Conservation (phyloP, 2,888 invertebrate species). For the Cephus runcator region DNA sequence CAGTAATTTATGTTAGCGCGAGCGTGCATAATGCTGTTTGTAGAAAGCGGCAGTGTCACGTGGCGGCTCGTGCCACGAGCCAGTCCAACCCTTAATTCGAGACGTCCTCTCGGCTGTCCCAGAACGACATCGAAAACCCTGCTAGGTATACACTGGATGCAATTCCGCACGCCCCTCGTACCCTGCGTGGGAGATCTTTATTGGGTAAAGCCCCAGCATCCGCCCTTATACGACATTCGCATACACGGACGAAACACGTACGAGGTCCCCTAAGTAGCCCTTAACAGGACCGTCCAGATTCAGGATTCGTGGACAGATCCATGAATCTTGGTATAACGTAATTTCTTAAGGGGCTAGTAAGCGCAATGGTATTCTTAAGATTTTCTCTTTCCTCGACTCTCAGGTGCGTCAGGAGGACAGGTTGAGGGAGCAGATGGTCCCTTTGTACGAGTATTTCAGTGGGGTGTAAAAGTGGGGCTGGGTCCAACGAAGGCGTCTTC, state of each 20-base stretch:
- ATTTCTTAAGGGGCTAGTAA: neutral
- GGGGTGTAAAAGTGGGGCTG: neutral
- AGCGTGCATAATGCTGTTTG: conserved; percentile 65
- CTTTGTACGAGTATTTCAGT: neutral
- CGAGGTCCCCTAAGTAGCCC: neutral
- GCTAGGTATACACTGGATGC: conserved; percentile 6
- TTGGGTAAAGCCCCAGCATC: conserved; percentile 25
- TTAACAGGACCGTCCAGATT: neutral
- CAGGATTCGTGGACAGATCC: neutral
- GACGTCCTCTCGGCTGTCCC: conserved; percentile 35
- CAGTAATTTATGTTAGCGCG: conserved; percentile 64
- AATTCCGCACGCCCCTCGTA: conserved; percentile 28
- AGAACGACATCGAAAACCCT: conserved; percentile 29
- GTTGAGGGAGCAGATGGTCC: neutral
- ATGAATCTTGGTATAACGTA: neutral
- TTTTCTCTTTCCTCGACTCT: neutral
- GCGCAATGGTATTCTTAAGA: neutral
- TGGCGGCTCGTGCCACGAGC: conserved; percentile 57
- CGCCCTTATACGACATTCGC: conserved; percentile 10
- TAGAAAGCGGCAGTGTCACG: conserved; percentile 58
- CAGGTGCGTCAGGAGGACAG: neutral
- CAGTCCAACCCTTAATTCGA: conserved; percentile 46
- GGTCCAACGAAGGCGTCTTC: conserved; percentile 25
- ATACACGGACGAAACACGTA: conserved; percentile 3
- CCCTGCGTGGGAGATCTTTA: conserved; percentile 34